Evolutionary conservation across 2,888 invertebrate genomes (phyloP).

Genomic region (Pseudococcus jackbeardsleyi): DNA sequence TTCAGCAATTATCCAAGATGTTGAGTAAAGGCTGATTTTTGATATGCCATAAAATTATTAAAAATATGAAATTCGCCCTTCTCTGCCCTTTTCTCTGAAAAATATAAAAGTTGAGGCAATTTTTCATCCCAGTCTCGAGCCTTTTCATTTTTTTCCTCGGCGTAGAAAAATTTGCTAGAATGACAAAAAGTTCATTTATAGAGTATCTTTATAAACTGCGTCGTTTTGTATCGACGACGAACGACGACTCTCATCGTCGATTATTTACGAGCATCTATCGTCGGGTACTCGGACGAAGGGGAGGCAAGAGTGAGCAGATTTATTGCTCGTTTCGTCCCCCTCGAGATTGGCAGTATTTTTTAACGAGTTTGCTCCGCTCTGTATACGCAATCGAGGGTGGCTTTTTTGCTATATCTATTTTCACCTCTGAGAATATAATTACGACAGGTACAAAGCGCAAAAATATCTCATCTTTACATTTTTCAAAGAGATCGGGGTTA

Average conservation of each 20-base stretch:
- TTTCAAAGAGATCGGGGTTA: background rate
- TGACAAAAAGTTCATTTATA: background rate
- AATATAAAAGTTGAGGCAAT: background rate
- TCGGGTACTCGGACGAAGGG: background rate
- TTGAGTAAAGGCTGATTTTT: too few relatives aligned
- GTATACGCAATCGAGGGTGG: background rate
- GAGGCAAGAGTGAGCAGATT: background rate
- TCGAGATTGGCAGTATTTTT: conserved; percentile 41
- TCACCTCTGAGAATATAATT: conserved; percentile 28
- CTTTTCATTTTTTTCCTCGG: background rate
- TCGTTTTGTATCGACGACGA: background rate
- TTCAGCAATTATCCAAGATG: too few relatives aligned
- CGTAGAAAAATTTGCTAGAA: background rate
- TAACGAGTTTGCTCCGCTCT: conserved; percentile 6
- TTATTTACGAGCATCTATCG: background rate
- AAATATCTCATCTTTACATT: conserved; percentile 45
- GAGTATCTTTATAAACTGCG: background rate
- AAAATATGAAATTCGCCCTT: too few relatives aligned
- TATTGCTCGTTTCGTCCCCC: conserved; percentile 26
- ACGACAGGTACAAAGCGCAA: conserved; percentile 41
- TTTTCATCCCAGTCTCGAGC: background rate
- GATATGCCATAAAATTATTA: too few relatives aligned
- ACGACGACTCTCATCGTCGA: background rate
- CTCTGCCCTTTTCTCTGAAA: too few relatives aligned
- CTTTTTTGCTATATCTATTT: conserved; percentile 21